phyloP scores from a whole-genome alignment of 2,797 vertebrate species.

The Linurgus olivaceus region DNA sequence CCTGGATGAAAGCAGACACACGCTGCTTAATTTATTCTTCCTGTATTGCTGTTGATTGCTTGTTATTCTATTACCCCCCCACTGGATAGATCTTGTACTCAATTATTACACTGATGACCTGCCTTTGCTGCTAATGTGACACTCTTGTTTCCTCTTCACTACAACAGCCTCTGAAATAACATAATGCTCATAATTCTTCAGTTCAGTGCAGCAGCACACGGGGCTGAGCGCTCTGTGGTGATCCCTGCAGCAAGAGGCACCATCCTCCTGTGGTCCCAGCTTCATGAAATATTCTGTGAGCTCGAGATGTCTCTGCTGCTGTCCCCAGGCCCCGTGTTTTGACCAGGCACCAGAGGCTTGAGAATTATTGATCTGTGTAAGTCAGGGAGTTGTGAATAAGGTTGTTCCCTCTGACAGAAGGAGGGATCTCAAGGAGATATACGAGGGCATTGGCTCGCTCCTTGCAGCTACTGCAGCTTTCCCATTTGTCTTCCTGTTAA shows the following conservation, averaged over 20 bases:
- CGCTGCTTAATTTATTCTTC: conserved; percentile 21
- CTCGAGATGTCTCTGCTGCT: background rate
- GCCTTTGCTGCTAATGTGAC: conserved; percentile 22
- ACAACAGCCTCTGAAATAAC: background rate
- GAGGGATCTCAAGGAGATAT: background rate
- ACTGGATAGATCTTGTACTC: conserved; percentile 45
- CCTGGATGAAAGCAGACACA: conserved; percentile 42
- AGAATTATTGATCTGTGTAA: background rate
- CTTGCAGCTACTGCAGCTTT: background rate
- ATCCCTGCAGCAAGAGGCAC: background rate
- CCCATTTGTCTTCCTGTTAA: background rate
- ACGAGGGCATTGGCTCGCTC: background rate
- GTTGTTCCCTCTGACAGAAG: background rate
- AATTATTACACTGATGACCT: conserved; percentile 42
- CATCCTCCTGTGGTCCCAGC: rapidly evolving
- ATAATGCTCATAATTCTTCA: background rate
- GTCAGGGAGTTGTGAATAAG: background rate
- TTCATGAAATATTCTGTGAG: background rate
- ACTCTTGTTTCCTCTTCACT: conserved; percentile 32
- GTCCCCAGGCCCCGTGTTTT: background rate
- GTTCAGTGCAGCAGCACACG: background rate
- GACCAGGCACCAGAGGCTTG: background rate
- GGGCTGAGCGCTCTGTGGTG: rapidly evolving
- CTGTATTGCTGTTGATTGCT: conserved; percentile 36
- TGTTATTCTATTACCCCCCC: conserved; percentile 66